Evolutionary conservation across 2,113 vertebrate genomes (phyloP), one percentile per base, ranked within the genome.

Genomic region (Rhabdornis inornatus): DNA sequence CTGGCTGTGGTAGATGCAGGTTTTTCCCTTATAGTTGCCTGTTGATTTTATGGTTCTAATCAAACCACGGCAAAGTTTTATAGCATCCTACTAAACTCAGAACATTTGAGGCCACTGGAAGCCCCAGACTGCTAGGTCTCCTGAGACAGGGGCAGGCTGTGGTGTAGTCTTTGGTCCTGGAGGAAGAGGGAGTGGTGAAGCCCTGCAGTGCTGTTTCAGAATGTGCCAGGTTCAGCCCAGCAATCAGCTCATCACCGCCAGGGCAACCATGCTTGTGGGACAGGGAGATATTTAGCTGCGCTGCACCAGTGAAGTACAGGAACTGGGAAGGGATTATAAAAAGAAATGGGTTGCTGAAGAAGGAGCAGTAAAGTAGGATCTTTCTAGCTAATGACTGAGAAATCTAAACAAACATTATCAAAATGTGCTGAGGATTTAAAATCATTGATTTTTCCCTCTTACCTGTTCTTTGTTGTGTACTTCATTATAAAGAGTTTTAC

Each of bases 191-290:
- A 23, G 14, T 6, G 1, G 9, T n/a, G 17, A 55, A 55, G 11
- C 6, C 57, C 12, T 45, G 7, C 31, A 79, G 17, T 8, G 6
- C 10, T 45, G 71, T 40, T 78, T 35, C 42, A 74, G 53, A 75
- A 61, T 10, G 9, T 39, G 13, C 20, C 25, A 14, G 3, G 3
- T 57, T 50, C 25, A 90, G 24, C 7, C 19, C 45, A 15, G 7
- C 3, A 20, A 13, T 40, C 20, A n/a, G 30, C 8, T 56, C 22
- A 52, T 57, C 25, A 31, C 25, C 45, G 6, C 39, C 39, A 33
- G 45, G 33, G 39, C 15, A 10, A 6, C 7, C 25, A 20, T 0
- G 0, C 7, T 71, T 17, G 3, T 7, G 27, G 55, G 20, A 13
- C 5, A 50, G 8, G 23, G 25, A 66, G 8, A 65, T 4, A 14